phyloP scores from a whole-genome alignment of 1,140 invertebrate genomes.

The Aphelinus certus region DNA sequence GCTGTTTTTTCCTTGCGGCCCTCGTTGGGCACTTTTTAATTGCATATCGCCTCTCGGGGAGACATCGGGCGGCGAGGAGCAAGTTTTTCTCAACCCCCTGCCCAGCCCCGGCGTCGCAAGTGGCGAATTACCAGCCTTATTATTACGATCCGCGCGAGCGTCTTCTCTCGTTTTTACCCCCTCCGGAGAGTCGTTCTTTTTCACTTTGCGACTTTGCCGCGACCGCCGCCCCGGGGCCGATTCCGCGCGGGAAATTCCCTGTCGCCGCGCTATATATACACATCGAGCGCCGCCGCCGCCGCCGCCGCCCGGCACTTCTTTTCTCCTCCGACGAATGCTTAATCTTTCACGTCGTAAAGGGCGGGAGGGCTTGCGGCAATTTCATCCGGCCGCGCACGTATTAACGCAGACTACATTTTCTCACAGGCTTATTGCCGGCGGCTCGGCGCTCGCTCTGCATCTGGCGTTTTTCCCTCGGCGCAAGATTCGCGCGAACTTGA shows the following conservation, averaged over 20 bases:
- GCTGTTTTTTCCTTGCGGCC: conserved; percentile 34
- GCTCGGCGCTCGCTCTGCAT: no score
- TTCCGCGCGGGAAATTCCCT: conserved; percentile 28
- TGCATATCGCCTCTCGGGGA: conserved; percentile 54
- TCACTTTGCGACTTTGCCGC: conserved; percentile 44
- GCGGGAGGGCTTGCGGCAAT: no score
- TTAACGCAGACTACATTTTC: no score
- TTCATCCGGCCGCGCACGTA: no score
- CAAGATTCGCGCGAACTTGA: no score
- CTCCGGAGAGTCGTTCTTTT: conserved; percentile 52
- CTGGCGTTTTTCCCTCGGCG: no score
- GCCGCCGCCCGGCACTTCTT: conserved; percentile 7
- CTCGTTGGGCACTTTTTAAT: conserved; percentile 54
- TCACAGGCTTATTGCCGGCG: no score
- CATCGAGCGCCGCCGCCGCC: background rate
- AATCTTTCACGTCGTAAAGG: conserved; percentile 32
- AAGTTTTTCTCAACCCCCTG: conserved; percentile 30
- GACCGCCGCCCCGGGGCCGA: conserved; percentile 23
- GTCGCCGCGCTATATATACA: background rate
- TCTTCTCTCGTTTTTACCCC: conserved; percentile 6
- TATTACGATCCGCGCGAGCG: conserved; percentile 48
- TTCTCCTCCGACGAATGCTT: conserved; percentile 26
- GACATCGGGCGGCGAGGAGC: conserved; percentile 54
- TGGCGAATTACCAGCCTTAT: conserved; percentile 63
- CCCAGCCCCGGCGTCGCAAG: conserved; percentile 48